phyloP scores from a whole-genome alignment of 2,888 invertebrate genomes.

The Merodon equestris region DNA sequence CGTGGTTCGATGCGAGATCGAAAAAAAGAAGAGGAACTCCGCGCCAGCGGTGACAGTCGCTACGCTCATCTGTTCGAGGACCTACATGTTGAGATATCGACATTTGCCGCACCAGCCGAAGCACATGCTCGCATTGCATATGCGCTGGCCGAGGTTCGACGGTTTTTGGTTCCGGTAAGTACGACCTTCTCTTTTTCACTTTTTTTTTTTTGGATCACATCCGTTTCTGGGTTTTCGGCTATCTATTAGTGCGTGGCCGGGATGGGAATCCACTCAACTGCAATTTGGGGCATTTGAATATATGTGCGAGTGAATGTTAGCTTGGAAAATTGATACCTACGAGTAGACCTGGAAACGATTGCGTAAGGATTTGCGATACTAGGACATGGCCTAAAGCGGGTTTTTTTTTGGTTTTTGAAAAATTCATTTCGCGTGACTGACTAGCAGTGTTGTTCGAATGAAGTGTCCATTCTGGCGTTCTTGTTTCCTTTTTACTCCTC shows the following conservation, averaged over 20 bases:
- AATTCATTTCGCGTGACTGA: constrained; percentile 38
- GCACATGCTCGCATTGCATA: constrained; percentile 92
- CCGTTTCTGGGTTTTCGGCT: neutral
- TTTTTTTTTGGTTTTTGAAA: neutral
- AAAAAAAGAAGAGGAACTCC: constrained; percentile 95
- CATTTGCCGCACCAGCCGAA: constrained; percentile 93
- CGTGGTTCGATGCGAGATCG: constrained; percentile 96
- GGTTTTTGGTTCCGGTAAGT: constrained; percentile 88
- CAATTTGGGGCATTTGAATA: constrained; percentile 6
- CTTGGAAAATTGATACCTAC: neutral
- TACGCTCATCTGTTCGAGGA: constrained; percentile 95
- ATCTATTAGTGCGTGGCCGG: constrained; percentile 24
- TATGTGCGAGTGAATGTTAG: constrained; percentile 11
- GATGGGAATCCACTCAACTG: constrained; percentile 46
- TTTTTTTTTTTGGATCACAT: neutral
- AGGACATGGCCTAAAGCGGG: constrained; percentile 7
- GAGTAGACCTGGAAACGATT: constrained; percentile 13
- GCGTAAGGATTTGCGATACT: constrained; percentile 20
- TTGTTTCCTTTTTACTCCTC: too few relatives aligned
- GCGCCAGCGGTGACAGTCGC: constrained; percentile 93
- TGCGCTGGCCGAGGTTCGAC: constrained; percentile 88
- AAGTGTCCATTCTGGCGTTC: too few relatives aligned
- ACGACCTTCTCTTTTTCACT: constrained; percentile 11
- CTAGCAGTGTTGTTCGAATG: too few relatives aligned
- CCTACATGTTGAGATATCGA: constrained; percentile 94